phyloP scores from a whole-genome alignment of 2,888 invertebrate species.

The Cordilura impudica region DNA sequence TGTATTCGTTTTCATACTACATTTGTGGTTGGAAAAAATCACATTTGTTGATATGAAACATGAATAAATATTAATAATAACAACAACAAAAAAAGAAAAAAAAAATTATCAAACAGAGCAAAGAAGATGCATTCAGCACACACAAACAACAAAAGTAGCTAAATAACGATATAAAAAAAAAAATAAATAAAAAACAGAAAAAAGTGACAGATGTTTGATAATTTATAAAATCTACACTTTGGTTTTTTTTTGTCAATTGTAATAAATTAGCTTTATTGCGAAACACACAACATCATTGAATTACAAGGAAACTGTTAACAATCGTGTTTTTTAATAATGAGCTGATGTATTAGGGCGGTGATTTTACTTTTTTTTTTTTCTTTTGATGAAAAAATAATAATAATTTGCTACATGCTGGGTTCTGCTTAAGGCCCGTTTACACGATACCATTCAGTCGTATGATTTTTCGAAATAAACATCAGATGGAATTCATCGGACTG shows the following conservation, averaged over 20 bases:
- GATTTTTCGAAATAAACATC: too few species aligned
- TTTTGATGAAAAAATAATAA: neutral
- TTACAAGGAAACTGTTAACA: slow-evolving; percentile 27
- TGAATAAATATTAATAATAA: slow-evolving; percentile 20
- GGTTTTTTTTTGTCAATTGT: slow-evolving; percentile 24
- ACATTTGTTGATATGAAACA: slow-evolving; percentile 23
- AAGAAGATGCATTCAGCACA: neutral
- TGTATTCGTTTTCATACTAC: neutral
- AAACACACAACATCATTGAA: neutral
- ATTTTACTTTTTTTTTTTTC: neutral
- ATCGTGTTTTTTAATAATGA: slow-evolving; percentile 19
- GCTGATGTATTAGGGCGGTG: neutral
- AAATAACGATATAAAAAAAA: slow-evolving; percentile 5
- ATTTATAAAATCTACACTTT: slow-evolving; percentile 36
- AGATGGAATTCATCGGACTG: too few species aligned
- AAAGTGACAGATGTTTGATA: slow-evolving; percentile 60
- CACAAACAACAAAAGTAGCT: neutral
- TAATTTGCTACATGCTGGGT: slow-evolving; percentile 28
- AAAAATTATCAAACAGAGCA: neutral
- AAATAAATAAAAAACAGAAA: slow-evolving; percentile 4
- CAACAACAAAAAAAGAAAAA: neutral
- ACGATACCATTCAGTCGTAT: too few species aligned
- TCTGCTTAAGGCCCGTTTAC: too few species aligned
- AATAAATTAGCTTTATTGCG: slow-evolving; percentile 59
- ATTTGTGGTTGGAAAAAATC: slow-evolving; percentile 43